Percentiles rank a stretch among this genome's conserved stretches.
phyloP scores from a whole-genome alignment of 1,140 invertebrate species.

The Cyclina sinensis region DNA sequence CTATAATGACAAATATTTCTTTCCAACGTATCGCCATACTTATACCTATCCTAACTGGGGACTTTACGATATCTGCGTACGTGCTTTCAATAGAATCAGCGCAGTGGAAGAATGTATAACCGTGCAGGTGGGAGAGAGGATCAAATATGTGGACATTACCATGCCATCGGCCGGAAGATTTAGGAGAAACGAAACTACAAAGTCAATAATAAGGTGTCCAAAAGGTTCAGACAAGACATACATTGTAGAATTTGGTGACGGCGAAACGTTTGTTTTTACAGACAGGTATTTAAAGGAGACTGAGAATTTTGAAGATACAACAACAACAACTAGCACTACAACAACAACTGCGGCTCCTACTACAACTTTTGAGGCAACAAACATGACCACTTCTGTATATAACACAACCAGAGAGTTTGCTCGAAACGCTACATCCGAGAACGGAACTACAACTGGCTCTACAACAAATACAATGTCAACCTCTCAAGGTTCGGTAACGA shows the following conservation, averaged over 20 bases:
- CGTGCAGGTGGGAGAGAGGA: constrained; percentile 83
- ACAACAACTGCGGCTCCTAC: neutral
- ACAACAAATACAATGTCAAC: neutral
- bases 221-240: constrained; percentile 82
- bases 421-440: neutral
- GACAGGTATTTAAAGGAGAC: constrained; percentile 67
- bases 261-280: constrained; percentile 72
- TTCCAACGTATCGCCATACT: constrained; percentile 68
- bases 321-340: constrained; percentile 19
- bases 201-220: constrained; percentile 74
- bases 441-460: neutral
- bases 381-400: neutral
- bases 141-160: constrained; percentile 82
- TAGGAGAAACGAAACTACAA: constrained; percentile 60
- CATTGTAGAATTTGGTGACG: constrained; percentile 80
- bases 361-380: neutral
- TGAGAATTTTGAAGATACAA: constrained; percentile 35
- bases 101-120: constrained; percentile 70
- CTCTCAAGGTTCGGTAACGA: neutral
- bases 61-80: constrained; percentile 80
- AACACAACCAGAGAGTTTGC: neutral
- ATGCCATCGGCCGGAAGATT: constrained; percentile 74
- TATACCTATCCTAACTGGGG: constrained; percentile 82
- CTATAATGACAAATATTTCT: constrained; percentile 65
- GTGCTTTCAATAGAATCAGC: constrained; percentile 81